Conservation (phyloP, 2,113 vertebrate species). For the Thamnaconus septentrionalis region DNA sequence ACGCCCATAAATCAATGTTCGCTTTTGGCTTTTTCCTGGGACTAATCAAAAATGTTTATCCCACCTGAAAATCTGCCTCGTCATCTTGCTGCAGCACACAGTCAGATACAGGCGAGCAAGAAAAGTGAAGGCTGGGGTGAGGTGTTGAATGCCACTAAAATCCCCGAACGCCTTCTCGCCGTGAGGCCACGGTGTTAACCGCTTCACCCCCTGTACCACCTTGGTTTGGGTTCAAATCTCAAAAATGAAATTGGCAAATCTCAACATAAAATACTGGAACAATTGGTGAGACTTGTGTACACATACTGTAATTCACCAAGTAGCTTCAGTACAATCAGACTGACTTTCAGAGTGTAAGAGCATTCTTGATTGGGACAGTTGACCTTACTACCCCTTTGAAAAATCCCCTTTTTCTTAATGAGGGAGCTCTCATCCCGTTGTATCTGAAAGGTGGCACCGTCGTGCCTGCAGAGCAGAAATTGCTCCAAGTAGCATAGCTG, state of each 20-base stretch:
- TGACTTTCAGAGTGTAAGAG: too few relatives aligned
- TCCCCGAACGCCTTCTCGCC: too few relatives aligned
- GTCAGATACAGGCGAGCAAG: constrained; percentile 3
- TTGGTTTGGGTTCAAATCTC: too few relatives aligned
- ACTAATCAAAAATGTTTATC: constrained; percentile 20
- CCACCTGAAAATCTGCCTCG: constrained; percentile 18
- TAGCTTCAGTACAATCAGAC: too few relatives aligned
- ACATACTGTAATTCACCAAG: too few relatives aligned
- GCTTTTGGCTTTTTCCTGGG: constrained; percentile 1
- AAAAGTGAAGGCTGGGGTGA: background rate
- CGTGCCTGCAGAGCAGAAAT: constrained; percentile 4
- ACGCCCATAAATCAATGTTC: constrained; percentile 1
- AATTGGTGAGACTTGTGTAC: too few relatives aligned
- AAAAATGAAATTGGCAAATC: too few relatives aligned
- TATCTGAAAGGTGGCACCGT: background rate
- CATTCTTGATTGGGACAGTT: constrained; percentile 13
- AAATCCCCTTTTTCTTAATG: constrained; percentile 22
- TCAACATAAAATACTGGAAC: too few relatives aligned
- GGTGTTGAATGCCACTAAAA: background rate
- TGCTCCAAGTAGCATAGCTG: background rate
- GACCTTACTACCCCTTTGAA: constrained; percentile 9
- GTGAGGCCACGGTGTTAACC: too few relatives aligned
- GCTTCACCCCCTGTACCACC: too few relatives aligned
- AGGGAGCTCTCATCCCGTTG: constrained; percentile 17
- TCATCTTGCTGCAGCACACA: constrained; percentile 34